Percentiles rank a stretch among this genome's conserved stretches.
Conservation (phyloP, 2,113 vertebrate species). For the Tupaia tana region DNA sequence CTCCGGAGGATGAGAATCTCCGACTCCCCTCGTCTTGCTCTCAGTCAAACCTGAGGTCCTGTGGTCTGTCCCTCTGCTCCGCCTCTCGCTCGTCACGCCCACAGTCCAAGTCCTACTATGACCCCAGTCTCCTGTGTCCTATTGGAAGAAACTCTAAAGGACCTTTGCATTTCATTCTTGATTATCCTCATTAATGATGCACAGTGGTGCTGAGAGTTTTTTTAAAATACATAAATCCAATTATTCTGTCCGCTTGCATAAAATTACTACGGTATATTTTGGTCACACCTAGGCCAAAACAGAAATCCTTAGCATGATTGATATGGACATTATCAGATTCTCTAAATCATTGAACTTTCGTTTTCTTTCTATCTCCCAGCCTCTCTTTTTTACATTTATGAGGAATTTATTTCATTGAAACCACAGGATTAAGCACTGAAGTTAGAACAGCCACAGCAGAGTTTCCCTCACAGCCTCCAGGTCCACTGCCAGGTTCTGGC, state of each 20-base stretch:
- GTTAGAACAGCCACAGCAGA: no score
- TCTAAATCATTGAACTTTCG: not conserved
- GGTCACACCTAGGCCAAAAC: not conserved
- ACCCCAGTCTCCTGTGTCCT: no score
- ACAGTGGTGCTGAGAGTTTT: not conserved
- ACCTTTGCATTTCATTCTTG: not conserved
- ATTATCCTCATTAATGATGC: not conserved
- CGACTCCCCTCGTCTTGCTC: no score
- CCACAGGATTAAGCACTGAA: not conserved
- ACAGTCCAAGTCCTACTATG: not conserved
- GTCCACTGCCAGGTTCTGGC: not conserved
- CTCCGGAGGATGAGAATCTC: not conserved
- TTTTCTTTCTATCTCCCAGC: not conserved
- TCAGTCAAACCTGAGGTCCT: not conserved
- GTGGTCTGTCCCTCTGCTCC: not conserved
- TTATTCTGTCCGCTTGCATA: not conserved
- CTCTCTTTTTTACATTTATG: not conserved
- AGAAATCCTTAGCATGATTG: not conserved
- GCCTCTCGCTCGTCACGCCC: not conserved
- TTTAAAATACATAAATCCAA: not conserved
- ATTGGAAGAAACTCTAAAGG: not conserved
- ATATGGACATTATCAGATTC: not conserved
- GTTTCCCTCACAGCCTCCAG: not conserved
- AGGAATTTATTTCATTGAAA: not conserved
- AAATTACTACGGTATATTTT: not conserved